A percentile compares a stretch with the other conserved stretches of the same genome.
phyloP scores from a whole-genome alignment of 2,113 vertebrate species.

The Clarias gariepinus region DNA sequence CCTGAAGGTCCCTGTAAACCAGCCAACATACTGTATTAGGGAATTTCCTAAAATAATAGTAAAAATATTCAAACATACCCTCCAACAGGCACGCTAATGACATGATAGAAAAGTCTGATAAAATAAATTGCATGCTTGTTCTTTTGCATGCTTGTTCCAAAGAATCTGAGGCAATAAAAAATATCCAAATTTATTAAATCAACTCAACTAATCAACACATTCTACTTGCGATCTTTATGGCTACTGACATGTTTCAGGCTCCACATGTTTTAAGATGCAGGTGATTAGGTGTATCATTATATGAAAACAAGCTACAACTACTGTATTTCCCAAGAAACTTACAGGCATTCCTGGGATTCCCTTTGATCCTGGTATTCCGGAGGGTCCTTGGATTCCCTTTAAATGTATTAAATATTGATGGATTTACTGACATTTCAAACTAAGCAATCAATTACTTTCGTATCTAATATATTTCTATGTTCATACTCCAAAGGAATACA shows the following conservation, averaged over 20 bases:
- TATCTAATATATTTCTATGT: background rate
- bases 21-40: constrained; percentile 30
- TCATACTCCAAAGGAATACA: background rate
- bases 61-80: background rate
- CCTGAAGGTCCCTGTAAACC: constrained; percentile 82
- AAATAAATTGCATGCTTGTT: background rate
- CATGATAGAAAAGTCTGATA: background rate
- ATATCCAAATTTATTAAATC: background rate
- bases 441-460: background rate
- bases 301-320: constrained; percentile 2
- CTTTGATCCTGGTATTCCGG: constrained; percentile 88
- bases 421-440: constrained; percentile 24
- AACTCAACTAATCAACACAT: background rate
- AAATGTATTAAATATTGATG: constrained; percentile 55
- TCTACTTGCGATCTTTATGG: background rate
- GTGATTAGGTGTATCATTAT: background rate
- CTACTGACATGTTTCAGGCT: background rate
- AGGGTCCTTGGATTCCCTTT: constrained; percentile 87
- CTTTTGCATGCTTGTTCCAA: background rate
- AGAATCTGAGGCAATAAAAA: background rate
- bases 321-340: constrained; percentile 68
- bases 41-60: background rate
- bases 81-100: background rate
- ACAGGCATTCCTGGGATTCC: constrained; percentile 86
- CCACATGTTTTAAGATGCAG: background rate